A percentile compares a stretch with the other conserved stretches of the same genome.
Evolutionary conservation across 2,888 invertebrate genomes (phyloP).

Genomic region (Schizotus pectinicornis): DNA sequence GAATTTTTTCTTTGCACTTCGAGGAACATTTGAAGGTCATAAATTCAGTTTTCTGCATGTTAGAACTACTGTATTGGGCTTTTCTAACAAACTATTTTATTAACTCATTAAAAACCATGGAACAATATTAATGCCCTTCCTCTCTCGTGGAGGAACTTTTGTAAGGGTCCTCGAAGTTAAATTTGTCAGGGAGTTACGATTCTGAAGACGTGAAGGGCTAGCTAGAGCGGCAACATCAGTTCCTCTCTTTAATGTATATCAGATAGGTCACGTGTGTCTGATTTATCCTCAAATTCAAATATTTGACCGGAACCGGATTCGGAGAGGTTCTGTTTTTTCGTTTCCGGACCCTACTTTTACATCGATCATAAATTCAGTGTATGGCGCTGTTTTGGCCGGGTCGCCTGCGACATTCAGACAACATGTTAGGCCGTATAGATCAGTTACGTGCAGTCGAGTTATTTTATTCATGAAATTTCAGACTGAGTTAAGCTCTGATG

Average conservation of each 20-base stretch:
- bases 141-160: no score
- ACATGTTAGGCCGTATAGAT: conserved; percentile 15
- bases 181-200: no score
- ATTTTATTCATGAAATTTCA: conserved; percentile 28
- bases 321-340: not conserved
- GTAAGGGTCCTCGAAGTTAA: no score
- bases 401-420: conserved; percentile 18
- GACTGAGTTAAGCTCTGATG: conserved; percentile 22
- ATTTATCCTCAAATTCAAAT: conserved; percentile 18
- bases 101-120: no score
- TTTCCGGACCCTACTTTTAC: conserved; percentile 8
- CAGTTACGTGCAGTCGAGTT: conserved; percentile 25
- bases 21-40: no score
- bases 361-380: conserved; percentile 17
- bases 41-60: no score
- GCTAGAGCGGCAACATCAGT: no score
- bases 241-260: conserved; percentile 1
- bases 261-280: not conserved
- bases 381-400: conserved; percentile 9
- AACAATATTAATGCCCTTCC: no score
- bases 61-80: no score
- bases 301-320: conserved; percentile 1
- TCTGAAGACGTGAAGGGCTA: no score
- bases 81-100: no score
- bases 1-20: no score